Percentiles rank a stretch among this genome's conserved stretches.
These are phyloP conservation scores for Allolobophora icterica DNA, from an alignment of 2,888 invertebrate genomes.

Conservation along the genomic window DNA sequence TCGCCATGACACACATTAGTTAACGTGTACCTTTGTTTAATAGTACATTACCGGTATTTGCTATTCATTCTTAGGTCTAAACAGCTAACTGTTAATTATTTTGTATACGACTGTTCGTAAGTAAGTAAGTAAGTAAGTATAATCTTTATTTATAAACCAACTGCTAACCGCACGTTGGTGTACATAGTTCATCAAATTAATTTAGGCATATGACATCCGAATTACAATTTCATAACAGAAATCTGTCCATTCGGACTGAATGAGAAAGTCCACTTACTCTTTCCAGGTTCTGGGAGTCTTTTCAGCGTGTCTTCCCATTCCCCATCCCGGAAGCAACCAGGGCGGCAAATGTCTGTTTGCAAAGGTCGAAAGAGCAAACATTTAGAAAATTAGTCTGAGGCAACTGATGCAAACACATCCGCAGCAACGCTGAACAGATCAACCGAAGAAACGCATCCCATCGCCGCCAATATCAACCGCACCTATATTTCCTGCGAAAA, in stretches of 20 bases:
- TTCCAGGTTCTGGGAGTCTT: slow-evolving; percentile 38
- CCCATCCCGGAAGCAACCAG: slow-evolving; percentile 50
- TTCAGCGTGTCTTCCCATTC: slow-evolving; percentile 27
- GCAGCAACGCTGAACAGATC: neutral
- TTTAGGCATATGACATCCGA: too few species aligned
- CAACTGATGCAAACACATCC: neutral
- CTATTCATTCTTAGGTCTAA: neutral
- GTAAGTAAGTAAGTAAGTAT: too few species aligned
- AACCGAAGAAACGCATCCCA: neutral
- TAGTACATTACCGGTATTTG: too few species aligned
- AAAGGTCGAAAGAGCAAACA: slow-evolving; percentile 43
- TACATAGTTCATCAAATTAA: too few species aligned
- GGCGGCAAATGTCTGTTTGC: slow-evolving; percentile 49
- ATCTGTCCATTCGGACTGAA: neutral
- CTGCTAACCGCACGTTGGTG: too few species aligned
- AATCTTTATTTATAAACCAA: too few species aligned
- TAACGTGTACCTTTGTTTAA: too few species aligned
- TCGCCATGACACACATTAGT: too few species aligned
- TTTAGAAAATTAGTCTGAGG: slow-evolving; percentile 14
- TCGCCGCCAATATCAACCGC: neutral
- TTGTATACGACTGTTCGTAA: neutral
- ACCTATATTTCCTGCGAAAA: neutral
- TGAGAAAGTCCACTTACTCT: slow-evolving; percentile 40
- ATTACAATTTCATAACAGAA: too few species aligned
- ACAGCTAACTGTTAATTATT: neutral